Conservation (phyloP, 2,888 invertebrate species). For the Trichogramma dendrolimi region DNA sequence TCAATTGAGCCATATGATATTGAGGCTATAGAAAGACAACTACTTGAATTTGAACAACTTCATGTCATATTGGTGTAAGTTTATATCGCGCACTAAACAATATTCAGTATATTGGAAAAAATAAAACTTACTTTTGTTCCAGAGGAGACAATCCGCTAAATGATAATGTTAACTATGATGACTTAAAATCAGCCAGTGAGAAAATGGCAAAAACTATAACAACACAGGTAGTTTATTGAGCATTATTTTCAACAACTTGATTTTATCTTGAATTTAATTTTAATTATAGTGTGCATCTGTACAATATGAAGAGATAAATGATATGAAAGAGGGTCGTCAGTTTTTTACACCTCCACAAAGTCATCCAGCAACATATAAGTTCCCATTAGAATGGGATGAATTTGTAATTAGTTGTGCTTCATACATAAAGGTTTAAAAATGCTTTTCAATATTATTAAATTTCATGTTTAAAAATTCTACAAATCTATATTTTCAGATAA, state of each 20-base stretch:
- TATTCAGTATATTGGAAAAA: background rate
- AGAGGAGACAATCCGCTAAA: constrained; percentile 32
- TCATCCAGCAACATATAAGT: constrained; percentile 25
- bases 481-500: constrained; percentile 4
- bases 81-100: background rate
- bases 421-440: constrained; percentile 33
- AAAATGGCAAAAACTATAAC: constrained; percentile 30
- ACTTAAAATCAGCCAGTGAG: constrained; percentile 28
- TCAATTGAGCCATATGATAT: constrained; percentile 29
- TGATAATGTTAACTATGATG: constrained; percentile 6
- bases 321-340: constrained; percentile 27
- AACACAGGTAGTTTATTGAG: constrained; percentile 26
- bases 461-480: background rate
- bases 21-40: constrained; percentile 17
- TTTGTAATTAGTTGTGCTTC: constrained; percentile 30
- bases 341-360: constrained; percentile 27
- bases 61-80: constrained; percentile 36
- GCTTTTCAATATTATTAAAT: background rate
- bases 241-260: constrained; percentile 1
- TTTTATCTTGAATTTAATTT: constrained; percentile 6
- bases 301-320: constrained; percentile 30
- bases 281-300: constrained; percentile 25
- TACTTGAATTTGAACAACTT: constrained; percentile 19
- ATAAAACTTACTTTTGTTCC: constrained; percentile 18
- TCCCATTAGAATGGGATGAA: constrained; percentile 30